A percentile compares a stretch with the other conserved stretches of the same genome.
Evolutionary conservation across 2,888 invertebrate genomes (phyloP).

Genomic region (Dendrolimus pini): DNA sequence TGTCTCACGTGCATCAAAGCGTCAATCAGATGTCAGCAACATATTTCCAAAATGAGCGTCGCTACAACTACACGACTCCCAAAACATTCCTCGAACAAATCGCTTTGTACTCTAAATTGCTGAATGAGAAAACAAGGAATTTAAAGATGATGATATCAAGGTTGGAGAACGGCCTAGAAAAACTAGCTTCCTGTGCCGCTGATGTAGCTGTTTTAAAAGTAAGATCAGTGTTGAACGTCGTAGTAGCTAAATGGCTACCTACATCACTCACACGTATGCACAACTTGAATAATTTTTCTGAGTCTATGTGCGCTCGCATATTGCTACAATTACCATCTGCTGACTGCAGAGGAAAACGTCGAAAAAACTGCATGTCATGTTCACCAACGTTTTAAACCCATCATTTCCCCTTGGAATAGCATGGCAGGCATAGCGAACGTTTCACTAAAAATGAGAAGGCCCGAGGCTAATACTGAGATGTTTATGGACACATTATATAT

Average conservation of each 20-base stretch:
- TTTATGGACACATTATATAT: no score
- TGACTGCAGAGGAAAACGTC: no score
- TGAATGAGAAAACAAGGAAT: conserved; percentile 81
- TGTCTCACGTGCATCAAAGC: conserved; percentile 93
- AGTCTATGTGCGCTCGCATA: no score
- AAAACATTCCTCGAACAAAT: conserved; percentile 97
- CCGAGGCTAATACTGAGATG: no score
- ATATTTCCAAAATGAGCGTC: conserved; percentile 89
- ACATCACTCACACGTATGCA: no score
- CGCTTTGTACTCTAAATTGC: conserved; percentile 84
- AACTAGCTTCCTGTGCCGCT: conserved; percentile 88
- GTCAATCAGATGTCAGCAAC: conserved; percentile 90
- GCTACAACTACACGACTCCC: conserved; percentile 97
- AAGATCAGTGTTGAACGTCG: conserved; percentile 7
- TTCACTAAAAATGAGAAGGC: no score
- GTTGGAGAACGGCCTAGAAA: conserved; percentile 92
- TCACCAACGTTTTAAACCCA: no score
- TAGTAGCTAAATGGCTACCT: neutral
- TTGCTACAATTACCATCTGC: no score
- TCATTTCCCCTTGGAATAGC: no score
- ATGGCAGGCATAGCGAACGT: no score
- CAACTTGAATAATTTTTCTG: no score
- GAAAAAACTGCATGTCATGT: no score
- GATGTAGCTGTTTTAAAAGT: conserved; percentile 92
- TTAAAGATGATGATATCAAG: conserved; percentile 85